Conservation (phyloP, 2,797 vertebrate species). For the Holocentrus rufus region DNA sequence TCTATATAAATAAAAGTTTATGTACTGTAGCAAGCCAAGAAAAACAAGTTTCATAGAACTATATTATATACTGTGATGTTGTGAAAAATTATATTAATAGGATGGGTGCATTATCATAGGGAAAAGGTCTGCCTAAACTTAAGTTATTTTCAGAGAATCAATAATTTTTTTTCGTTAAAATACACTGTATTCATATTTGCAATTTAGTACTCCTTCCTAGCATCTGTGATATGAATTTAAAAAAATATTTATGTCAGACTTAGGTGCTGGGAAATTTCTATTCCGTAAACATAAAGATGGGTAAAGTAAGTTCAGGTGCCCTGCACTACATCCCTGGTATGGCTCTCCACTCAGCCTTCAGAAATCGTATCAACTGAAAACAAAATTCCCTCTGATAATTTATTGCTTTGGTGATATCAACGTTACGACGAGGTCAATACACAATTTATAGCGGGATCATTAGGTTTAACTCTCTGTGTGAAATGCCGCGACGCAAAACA, state of each 20-base stretch:
- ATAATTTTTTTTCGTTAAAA: too few species aligned
- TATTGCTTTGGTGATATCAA: neutral
- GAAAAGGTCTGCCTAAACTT: too few species aligned
- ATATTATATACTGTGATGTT: neutral
- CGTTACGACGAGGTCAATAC: neutral
- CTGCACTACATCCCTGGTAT: neutral
- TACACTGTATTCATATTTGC: too few species aligned
- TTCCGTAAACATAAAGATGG: neutral
- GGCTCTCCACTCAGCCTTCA: neutral
- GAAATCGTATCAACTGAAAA: neutral
- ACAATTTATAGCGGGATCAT: constrained; percentile 15
- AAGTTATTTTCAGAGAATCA: too few species aligned
- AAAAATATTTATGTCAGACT: neutral
- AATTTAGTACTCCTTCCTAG: too few species aligned
- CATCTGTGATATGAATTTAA: neutral
- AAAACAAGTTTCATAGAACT: neutral
- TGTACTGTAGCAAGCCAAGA: neutral
- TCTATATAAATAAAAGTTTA: too few species aligned
- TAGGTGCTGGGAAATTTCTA: neutral
- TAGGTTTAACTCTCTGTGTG: neutral
- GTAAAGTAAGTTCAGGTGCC: neutral
- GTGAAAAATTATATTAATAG: too few species aligned
- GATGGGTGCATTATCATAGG: too few species aligned
- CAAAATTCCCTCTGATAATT: neutral
- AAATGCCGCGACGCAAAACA: neutral